Evolutionary conservation across 2,113 vertebrate species (phyloP), one percentile per base, ranked within the genome.

Genomic region (Shinisaurus crocodilurus): DNA sequence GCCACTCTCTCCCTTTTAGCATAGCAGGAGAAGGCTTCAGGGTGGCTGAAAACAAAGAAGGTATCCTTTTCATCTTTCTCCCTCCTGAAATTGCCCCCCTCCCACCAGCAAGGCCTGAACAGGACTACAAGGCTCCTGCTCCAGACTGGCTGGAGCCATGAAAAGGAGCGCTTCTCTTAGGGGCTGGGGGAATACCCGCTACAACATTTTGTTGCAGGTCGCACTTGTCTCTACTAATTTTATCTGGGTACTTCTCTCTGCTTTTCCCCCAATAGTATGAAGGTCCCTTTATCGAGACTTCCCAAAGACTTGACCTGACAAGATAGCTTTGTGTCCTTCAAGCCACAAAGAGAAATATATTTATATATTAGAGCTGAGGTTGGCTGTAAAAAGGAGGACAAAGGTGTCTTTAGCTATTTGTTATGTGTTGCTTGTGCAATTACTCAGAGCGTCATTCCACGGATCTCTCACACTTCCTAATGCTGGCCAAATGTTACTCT

Each of bases 211-310:
- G 10, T n/a, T n/a, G 34, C n/a, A 72, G 8, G 12, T n/a, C 15
- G 8, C 23, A n/a, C 34, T 72, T n/a, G 34, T 72, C 75, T 40
- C 65, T 91, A 77, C 83, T 94, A 85, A 77, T 37, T 70, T 34
- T 79, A 79, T 12, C 25, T 45, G 75, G 40, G 20, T 60, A 37
- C 29, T 18, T 60, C n/a, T 18, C 54, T 63, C 20, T 84, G 25
- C 25, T 84, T 65, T 84, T 43, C 15, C n/a, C n/a, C n/a, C 60
- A 65, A 23, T 27, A 65, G 1, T 1, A 67, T 63, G 40, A 65
- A 54, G n/a, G 9, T 23, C 60, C 10, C n/a, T 83, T 63, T 20
- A 84, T 80, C 29, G 23, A 65, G 3, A 13, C 9, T 60, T 67
- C 60, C 43, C n/a, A n/a, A n/a, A n/a, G n/a, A n/a, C n/a, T n/a